phyloP scores from a whole-genome alignment of 64 coral and sea anemone species.

The Actinia equina region DNA sequence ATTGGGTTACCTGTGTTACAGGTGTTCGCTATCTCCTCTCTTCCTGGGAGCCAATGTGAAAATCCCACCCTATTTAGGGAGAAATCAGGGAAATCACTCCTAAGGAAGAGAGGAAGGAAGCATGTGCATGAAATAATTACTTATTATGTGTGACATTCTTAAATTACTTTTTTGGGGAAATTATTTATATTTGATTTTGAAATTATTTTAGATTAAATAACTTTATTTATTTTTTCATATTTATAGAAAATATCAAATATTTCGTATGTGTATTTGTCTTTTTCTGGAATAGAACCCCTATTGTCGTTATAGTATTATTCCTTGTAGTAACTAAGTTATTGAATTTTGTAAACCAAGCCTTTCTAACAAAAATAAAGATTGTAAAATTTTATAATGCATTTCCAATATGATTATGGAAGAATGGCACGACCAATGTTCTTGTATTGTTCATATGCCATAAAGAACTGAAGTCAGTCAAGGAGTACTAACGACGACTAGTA shows the following conservation, averaged over 20 bases:
- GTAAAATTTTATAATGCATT: not conserved
- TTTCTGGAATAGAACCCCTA: no score
- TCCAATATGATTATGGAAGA: not conserved
- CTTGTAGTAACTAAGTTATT: no score
- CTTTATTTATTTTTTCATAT: not conserved
- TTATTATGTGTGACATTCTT: not conserved
- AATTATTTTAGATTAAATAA: not conserved
- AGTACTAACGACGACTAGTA: not conserved
- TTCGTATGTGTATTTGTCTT: not conserved
- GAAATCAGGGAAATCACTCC: no score
- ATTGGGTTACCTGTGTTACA: no score
- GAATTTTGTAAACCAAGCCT: no score
- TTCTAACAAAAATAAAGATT: not conserved
- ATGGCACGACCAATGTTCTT: slow-evolving; percentile 65
- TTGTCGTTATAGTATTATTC: no score
- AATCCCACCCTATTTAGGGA: no score
- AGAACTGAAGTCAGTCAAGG: slow-evolving; percentile 85
- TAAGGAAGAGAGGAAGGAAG: no score
- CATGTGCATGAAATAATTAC: no score
- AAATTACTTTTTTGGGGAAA: not conserved
- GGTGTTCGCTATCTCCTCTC: no score
- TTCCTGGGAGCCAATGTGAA: no score
- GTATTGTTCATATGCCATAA: slow-evolving; percentile 99
- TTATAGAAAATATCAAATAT: slow-evolving; percentile 5
- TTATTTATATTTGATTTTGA: not conserved